Base-by-base conservation (phyloP, 2,113 vertebrate species). In the Oenanthe oenanthe region DNA sequence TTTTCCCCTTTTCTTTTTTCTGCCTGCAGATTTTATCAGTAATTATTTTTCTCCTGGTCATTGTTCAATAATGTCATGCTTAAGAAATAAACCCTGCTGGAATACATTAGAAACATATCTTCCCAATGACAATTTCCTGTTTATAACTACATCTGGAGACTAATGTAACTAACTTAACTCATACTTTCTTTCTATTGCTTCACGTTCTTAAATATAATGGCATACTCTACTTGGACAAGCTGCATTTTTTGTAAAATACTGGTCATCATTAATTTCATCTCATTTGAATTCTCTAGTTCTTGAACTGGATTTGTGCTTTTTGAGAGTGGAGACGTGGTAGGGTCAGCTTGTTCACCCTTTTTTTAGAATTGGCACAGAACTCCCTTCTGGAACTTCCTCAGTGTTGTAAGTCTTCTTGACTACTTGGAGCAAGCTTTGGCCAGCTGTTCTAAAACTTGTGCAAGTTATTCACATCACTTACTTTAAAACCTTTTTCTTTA, bases 101-200 rank as follows among this genome's bases (percentile, higher is more conserved):
- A 93, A 93, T 93, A 70, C 79, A 93, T 97, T 95, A 93, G 85
- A 94, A 93, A 86, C 90, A 97, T 94, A 97, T 73, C 96, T 97
- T 95, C 88, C 67, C 72, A 76, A 70, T 95, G 94, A 97, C 94
- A 80, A 58, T 93, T 96, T 96, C 96, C 96, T 97, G 96, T 96
- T 96, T 97, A 92, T 93, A 70, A 32, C 88, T 94, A 58, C 94
- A 92, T 95, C 92, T 96, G 91, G 95, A 95, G 62, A 85, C 66
- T 68, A 89, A 91, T 95, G 61, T 78, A 91, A 48, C 95, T 67
- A 93, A 72, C 65, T 85, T 81, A 81, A 89, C 81, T 65, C 83
- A 68, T 71, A 9, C 71, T 91, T 89, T 71, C 9, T 54, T 82
- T 65, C 71, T 93, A 4, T 96, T 93, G 58, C 88, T 95, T 89